These are phyloP conservation scores for Kuschelorhynchus macadamiae DNA, from an alignment of 2,888 invertebrate species.

Conservation along the genomic window DNA sequence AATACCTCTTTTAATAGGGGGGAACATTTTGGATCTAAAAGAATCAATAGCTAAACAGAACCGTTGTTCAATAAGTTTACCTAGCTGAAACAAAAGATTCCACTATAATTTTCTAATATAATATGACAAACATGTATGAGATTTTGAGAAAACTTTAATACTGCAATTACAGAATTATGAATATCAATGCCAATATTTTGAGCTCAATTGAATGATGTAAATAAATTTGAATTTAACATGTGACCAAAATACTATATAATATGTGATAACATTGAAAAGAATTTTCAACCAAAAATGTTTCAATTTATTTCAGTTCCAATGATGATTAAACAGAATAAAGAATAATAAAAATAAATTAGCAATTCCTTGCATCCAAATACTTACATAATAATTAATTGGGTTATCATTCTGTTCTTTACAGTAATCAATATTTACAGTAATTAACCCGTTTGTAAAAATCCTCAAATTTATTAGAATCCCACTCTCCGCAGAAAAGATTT, in stretches of 20 bases:
- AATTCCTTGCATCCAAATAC: no score
- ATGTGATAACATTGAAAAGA: no score
- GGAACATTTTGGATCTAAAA: constrained; percentile 84
- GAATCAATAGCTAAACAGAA: constrained; percentile 80
- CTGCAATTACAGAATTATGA: no score
- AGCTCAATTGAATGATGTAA: neutral
- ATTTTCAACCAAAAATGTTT: no score
- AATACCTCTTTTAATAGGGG: constrained; percentile 86
- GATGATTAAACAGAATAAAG: no score
- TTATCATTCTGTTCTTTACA: constrained; percentile 82
- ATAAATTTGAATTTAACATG: no score
- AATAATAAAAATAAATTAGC: no score
- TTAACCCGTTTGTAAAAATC: constrained; percentile 81
- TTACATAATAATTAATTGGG: no score
- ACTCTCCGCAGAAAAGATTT: constrained; percentile 79
- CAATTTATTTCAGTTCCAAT: no score
- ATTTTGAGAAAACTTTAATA: neutral
- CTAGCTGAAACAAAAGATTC: constrained; percentile 71
- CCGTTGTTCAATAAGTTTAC: constrained; percentile 83
- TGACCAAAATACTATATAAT: no score
- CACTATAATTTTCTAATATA: neutral
- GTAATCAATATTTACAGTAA: constrained; percentile 88
- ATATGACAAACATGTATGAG: no score
- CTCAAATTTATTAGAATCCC: constrained; percentile 80
- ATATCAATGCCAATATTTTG: no score